Evolutionary conservation across 1,140 invertebrate genomes (phyloP).

Genomic region (Zaprionus inermis): DNA sequence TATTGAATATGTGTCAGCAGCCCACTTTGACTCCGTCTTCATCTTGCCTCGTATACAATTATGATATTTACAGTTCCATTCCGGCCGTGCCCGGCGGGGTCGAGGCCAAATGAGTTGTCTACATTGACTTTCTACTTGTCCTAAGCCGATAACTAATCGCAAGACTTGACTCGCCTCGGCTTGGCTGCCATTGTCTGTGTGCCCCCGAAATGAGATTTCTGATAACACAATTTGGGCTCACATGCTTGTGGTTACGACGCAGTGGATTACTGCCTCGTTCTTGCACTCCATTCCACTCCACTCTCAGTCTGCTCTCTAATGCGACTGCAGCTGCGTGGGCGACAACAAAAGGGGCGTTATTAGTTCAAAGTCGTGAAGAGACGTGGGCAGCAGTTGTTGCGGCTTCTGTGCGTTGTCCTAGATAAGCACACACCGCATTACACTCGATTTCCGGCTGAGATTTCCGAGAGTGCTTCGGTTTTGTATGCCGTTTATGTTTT

Average conservation of each 20-base stretch:
- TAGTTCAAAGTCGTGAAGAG: conserved; percentile 50
- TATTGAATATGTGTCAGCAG: conserved; percentile 69
- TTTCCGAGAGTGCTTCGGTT: neutral
- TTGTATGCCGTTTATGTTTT: too few relatives aligned
- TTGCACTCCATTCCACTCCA: conserved; percentile 4
- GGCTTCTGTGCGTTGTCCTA: conserved; percentile 33
- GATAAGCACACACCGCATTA: conserved; percentile 11
- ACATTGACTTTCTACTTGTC: conserved; percentile 33
- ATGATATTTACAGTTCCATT: conserved; percentile 34
- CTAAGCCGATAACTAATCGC: conserved; percentile 48
- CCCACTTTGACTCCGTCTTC: conserved; percentile 20
- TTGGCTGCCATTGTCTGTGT: conserved; percentile 37
- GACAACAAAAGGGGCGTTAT: conserved; percentile 48
- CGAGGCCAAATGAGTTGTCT: conserved; percentile 46
- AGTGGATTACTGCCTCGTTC: neutral
- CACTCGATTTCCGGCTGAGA: conserved; percentile 25
- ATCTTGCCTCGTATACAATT: conserved; percentile 21
- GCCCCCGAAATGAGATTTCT: conserved; percentile 26
- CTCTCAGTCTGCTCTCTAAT: conserved; percentile 17
- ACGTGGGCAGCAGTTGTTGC: conserved; percentile 19
- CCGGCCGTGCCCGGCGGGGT: conserved; percentile 1
- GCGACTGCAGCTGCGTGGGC: conserved; percentile 27
- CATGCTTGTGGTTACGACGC: conserved; percentile 7
- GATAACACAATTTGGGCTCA: conserved; percentile 46
- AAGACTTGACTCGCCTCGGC: conserved; percentile 3